These are phyloP conservation scores for Rhizoglyphus robini DNA, from an alignment of 1,140 invertebrate species.

Conservation along the genomic window DNA sequence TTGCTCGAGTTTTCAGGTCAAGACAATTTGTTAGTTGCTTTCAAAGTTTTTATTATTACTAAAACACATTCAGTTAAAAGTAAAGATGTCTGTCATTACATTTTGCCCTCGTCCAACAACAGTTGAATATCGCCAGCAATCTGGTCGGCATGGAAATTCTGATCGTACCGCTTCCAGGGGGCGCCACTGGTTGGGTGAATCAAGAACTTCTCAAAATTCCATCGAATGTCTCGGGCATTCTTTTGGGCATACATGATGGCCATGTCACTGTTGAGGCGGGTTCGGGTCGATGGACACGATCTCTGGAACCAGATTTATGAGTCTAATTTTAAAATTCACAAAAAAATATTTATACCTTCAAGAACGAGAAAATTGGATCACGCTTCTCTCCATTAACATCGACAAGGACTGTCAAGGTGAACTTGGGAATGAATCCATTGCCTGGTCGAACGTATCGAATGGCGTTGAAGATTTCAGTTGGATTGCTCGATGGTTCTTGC, in stretches of 20 bases:
- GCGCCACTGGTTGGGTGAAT: conserved; percentile 35
- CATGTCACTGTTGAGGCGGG: conserved; percentile 30
- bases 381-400: conserved; percentile 45
- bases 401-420: conserved; percentile 40
- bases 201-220: conserved; percentile 50
- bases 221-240: conserved; percentile 39
- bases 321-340: too few relatives aligned
- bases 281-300: conserved; percentile 30
- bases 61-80: too few relatives aligned
- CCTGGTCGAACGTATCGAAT: conserved; percentile 45
- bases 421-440: conserved; percentile 40
- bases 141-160: background rate
- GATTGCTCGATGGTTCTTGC: conserved; percentile 41
- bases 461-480: conserved; percentile 40
- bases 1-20: too few relatives aligned
- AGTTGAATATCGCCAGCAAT: background rate
- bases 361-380: conserved; percentile 41
- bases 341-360: too few relatives aligned
- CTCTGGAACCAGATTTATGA: too few relatives aligned
- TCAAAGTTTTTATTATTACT: too few relatives aligned
- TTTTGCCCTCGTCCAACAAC: background rate
- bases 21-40: too few relatives aligned
- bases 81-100: too few relatives aligned
- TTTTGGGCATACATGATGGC: conserved; percentile 37
- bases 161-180: conserved; percentile 38